These are phyloP conservation scores for Sinelater perroti DNA, from an alignment of 2,888 invertebrate species.

Conservation along the genomic window DNA sequence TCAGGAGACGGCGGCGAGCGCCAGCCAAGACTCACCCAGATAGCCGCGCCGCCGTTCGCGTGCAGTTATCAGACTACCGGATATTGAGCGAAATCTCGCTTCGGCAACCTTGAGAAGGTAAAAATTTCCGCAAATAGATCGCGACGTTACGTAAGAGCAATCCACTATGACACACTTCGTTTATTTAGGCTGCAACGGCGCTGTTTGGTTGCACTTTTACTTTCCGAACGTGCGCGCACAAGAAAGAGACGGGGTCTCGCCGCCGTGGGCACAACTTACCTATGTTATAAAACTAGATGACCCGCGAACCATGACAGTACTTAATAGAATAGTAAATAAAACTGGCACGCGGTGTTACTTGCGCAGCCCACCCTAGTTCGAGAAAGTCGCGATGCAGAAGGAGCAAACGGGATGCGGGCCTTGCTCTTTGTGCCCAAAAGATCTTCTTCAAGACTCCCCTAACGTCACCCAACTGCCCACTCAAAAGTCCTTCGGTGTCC, in stretches of 20 bases:
- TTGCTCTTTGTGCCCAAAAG: too few relatives aligned
- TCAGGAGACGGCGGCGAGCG: too few relatives aligned
- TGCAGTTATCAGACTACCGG: constrained; percentile 19
- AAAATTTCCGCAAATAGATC: constrained; percentile 45
- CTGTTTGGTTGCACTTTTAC: constrained; percentile 23
- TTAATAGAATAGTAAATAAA: constrained; percentile 31
- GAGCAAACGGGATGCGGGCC: too few relatives aligned
- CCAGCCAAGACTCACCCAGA: too few relatives aligned
- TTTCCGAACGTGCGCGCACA: constrained; percentile 8
- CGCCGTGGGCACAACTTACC: constrained; percentile 3
- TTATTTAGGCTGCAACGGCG: constrained; percentile 20
- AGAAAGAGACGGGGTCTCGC: constrained; percentile 8
- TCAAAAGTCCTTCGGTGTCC: too few relatives aligned
- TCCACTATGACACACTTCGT: constrained; percentile 40
- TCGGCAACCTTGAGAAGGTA: constrained; percentile 41
- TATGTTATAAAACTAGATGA: constrained; percentile 40
- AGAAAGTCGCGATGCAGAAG: too few relatives aligned
- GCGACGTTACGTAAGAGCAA: constrained; percentile 41
- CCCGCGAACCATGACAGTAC: constrained; percentile 41
- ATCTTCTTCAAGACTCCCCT: too few relatives aligned
- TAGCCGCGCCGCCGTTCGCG: too few relatives aligned
- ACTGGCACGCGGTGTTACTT: constrained; percentile 18
- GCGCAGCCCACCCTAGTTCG: too few relatives aligned
- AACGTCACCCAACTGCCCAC: too few relatives aligned
- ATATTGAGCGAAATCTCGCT: constrained; percentile 28